Evolutionary conservation across 2,888 invertebrate genomes (phyloP), one percentile per base, ranked within the genome.

Genomic region (Tolmerus cingulatus): DNA sequence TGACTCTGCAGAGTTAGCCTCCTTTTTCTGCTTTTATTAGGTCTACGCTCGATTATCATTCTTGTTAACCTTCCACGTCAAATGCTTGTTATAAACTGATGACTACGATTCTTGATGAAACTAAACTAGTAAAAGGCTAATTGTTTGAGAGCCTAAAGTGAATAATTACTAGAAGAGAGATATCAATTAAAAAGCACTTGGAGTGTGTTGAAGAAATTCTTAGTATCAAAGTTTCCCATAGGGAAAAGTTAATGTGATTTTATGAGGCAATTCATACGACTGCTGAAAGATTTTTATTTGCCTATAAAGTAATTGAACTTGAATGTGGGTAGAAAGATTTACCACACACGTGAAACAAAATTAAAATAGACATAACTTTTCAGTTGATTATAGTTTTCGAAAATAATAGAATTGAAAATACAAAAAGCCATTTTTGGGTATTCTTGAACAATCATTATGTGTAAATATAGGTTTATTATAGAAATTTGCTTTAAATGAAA

Each of bases 21-120:
- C 66, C 85, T 82, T 46, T 57, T 66, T 14, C 66, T 74, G n/a
- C n/a, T 37, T 74, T 74, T 79, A 2, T 16, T 40, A 16, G 40
- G 40, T 23, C 27, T 81, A 12, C 27, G 46, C 3, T 87, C 87
- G 37, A 81, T 87, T 46, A 81, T 87, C 87, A 87, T 87, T 86
- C 74, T 43, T 27, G 5, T 12, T 27, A 57, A 84, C 55, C 12
- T 57, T 3, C 16, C 84, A 19, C 19, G 12, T 27, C 27, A 84
- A 51, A 37, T 1, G 7, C 27, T 27, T 51, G 27, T 27, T 66
- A 23, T 1, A 34, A 76, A 76, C 34, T 37, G 12, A 66, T 66
- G 23, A 0, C 9, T 23, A 27, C 12, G 27, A 66, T 12, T 66
- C 12, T 8, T 66, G n/a, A 9, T 66, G 9, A 9, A 8, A 19